These are phyloP conservation scores for Copidosoma aretas DNA, from an alignment of 2,888 invertebrate genomes.

Conservation along the genomic window DNA sequence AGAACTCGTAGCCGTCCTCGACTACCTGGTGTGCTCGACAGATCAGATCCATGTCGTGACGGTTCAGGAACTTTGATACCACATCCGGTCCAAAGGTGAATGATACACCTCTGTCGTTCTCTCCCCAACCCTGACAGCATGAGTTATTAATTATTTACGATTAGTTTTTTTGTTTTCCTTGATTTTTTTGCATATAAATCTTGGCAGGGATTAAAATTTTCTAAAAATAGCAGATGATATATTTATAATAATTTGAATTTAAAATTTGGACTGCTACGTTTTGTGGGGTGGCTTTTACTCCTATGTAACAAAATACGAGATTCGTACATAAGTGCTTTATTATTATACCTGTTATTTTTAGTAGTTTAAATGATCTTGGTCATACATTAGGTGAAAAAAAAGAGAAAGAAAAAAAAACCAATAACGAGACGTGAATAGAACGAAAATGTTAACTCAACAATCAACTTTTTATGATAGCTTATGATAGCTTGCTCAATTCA, in stretches of 20 bases:
- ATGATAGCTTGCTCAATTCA: neutral
- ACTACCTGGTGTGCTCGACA: constrained; percentile 97
- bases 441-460: too few species aligned
- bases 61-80: constrained; percentile 93
- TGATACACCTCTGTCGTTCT: constrained; percentile 97
- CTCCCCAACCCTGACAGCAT: constrained; percentile 81
- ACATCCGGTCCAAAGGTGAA: constrained; percentile 98
- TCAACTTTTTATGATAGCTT: too few species aligned
- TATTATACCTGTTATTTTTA: neutral
- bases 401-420: too few species aligned
- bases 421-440: too few species aligned
- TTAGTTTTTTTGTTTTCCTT: too few species aligned
- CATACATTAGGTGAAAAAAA: too few species aligned
- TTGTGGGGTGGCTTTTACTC: neutral
- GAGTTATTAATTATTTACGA: too few species aligned
- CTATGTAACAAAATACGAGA: neutral
- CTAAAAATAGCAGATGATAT: too few species aligned
- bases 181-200: too few species aligned
- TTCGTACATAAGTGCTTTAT: neutral
- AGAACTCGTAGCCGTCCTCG: constrained; percentile 99
- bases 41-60: constrained; percentile 96
- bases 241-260: too few species aligned
- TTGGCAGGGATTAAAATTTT: too few species aligned
- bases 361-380: neutral
- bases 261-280: too few species aligned